Percentiles rank a stretch among this genome's conserved stretches.
Conservation (phyloP, 53 echinoderm and acorn worm genomes). For the Paracentrotus lividus region DNA sequence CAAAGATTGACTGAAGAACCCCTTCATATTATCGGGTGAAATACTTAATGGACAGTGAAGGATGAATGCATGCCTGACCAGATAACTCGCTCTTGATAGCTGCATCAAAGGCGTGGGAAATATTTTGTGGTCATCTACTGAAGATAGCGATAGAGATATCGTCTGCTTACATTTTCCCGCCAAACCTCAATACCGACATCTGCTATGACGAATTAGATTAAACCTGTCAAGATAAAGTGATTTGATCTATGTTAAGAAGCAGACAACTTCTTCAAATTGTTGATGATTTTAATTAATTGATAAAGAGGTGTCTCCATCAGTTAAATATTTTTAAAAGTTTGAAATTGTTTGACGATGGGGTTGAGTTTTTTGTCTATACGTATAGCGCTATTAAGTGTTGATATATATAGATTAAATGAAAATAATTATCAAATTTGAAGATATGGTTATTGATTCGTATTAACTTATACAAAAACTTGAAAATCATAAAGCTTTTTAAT, state of each 20-base stretch:
- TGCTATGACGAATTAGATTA: background rate
- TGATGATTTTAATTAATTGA: background rate
- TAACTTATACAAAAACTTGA: too few relatives aligned
- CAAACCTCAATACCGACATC: constrained; percentile 13
- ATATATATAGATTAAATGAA: too few relatives aligned
- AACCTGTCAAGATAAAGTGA: background rate
- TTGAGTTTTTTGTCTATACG: too few relatives aligned
- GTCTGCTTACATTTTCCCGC: constrained; percentile 8
- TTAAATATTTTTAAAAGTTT: background rate
- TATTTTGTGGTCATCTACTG: constrained; percentile 44
- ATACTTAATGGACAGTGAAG: background rate
- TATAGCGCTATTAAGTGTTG: too few relatives aligned
- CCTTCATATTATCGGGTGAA: too few relatives aligned
- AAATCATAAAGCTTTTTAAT: too few relatives aligned
- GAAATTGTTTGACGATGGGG: too few relatives aligned
- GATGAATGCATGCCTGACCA: background rate
- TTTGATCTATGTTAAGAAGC: background rate
- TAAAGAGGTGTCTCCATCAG: background rate
- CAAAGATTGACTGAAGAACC: too few relatives aligned
- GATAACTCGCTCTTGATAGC: background rate
- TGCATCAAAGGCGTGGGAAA: constrained; percentile 25
- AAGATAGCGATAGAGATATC: constrained; percentile 6
- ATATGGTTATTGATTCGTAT: too few relatives aligned
- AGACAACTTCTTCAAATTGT: background rate
- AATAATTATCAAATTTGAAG: too few relatives aligned